Percentiles rank a stretch among this genome's conserved stretches.
phyloP scores from a whole-genome alignment of 2,797 vertebrate species.

The Pipistrellus pipistrellus region DNA sequence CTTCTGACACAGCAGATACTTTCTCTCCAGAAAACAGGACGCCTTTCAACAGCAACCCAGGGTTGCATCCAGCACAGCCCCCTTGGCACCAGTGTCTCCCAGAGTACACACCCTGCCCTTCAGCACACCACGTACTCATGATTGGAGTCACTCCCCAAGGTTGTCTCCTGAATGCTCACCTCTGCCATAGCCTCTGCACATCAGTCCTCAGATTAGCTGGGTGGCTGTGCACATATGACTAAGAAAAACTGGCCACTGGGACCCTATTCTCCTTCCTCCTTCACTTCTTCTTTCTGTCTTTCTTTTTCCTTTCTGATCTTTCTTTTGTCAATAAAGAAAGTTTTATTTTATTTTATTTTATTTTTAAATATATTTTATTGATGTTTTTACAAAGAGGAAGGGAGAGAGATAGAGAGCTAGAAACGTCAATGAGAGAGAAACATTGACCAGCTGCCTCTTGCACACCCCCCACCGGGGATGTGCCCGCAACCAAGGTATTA shows the following conservation, averaged over 20 bases:
- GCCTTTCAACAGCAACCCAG: conserved; percentile 22
- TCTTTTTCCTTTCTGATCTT: not conserved
- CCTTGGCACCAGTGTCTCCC: not conserved
- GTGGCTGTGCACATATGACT: not conserved
- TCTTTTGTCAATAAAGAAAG: conserved; percentile 3
- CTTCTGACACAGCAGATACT: conserved; percentile 53
- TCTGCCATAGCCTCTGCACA: not conserved
- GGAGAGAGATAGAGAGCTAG: no score
- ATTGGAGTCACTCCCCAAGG: not conserved
- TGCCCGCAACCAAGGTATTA: no score
- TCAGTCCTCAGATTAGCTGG: conserved; percentile 2
- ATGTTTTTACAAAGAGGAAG: no score
- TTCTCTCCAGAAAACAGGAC: conserved; percentile 46
- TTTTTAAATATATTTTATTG: no score
- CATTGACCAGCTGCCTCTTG: no score
- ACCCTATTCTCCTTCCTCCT: not conserved
- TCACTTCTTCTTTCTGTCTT: not conserved
- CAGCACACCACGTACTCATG: not conserved
- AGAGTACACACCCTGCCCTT: not conserved
- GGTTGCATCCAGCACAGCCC: not conserved
- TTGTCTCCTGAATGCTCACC: not conserved
- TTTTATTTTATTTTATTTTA: no score
- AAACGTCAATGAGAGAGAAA: no score
- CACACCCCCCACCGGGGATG: no score
- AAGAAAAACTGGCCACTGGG: conserved; percentile 3